Percentiles rank a stretch among this genome's conserved stretches.
These are phyloP conservation scores for Otus sunia DNA, from an alignment of 2,113 vertebrate species.

Conservation along the genomic window DNA sequence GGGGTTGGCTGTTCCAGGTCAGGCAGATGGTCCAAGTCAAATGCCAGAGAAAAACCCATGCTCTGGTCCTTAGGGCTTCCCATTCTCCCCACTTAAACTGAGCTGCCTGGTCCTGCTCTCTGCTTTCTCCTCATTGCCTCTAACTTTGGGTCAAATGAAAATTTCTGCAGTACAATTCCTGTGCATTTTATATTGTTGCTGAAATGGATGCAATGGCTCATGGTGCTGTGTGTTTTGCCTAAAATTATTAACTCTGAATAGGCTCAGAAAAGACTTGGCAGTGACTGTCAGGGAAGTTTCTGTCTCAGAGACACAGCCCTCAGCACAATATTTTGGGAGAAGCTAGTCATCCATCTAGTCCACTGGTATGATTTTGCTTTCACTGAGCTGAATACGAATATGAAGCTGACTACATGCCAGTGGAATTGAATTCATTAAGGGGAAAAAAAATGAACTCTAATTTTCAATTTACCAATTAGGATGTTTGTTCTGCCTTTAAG, in stretches of 20 bases:
- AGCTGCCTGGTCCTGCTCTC: background rate
- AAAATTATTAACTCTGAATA: background rate
- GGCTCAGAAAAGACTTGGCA: background rate
- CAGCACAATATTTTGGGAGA: background rate
- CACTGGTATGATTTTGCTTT: background rate
- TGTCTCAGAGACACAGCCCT: background rate
- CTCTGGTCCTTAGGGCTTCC: background rate
- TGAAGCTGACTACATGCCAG: background rate
- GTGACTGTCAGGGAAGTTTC: background rate
- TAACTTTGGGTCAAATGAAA: background rate
- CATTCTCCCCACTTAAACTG: background rate
- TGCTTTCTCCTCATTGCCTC: background rate
- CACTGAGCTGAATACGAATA: background rate
- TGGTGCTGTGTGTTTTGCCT: background rate
- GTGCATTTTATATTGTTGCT: background rate
- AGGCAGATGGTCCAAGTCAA: background rate
- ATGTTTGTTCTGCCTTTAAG: constrained; percentile 39
- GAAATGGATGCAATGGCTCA: background rate
- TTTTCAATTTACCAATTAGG: constrained; percentile 36
- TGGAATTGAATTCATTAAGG: background rate
- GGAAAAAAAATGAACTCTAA: background rate
- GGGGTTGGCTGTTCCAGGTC: background rate
- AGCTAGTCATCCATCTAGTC: background rate
- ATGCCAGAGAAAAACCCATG: background rate
- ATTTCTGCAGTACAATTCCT: background rate